Percentiles rank a stretch among this genome's conserved stretches.
Conservation (phyloP, 2,888 invertebrate species). For the Euproctis similis region DNA sequence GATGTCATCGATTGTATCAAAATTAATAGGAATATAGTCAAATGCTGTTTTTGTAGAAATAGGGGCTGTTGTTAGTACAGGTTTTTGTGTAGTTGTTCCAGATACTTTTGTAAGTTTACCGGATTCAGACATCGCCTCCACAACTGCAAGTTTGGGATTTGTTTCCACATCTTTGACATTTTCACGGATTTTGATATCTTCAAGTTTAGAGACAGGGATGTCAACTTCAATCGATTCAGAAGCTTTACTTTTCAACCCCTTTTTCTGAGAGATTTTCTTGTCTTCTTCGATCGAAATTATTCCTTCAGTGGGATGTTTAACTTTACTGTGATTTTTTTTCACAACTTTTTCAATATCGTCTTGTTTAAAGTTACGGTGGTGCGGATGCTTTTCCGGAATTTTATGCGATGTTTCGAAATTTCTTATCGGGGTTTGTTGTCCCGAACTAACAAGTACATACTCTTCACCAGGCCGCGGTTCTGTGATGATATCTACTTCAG, state of each 20-base stretch:
- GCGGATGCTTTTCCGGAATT: slow-evolving; percentile 72
- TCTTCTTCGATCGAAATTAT: slow-evolving; percentile 68
- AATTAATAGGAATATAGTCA: slow-evolving; percentile 67
- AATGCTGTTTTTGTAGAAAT: slow-evolving; percentile 48
- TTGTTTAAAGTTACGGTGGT: slow-evolving; percentile 41
- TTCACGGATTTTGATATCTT: slow-evolving; percentile 68
- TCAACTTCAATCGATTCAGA: slow-evolving; percentile 66
- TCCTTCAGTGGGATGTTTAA: slow-evolving; percentile 56
- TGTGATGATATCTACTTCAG: slow-evolving; percentile 77
- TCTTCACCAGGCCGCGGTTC: slow-evolving; percentile 80
- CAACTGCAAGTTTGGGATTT: slow-evolving; percentile 62
- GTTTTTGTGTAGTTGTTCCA: slow-evolving; percentile 72
- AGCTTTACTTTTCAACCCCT: slow-evolving; percentile 52
- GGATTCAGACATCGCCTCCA: slow-evolving; percentile 67
- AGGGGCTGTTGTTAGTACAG: slow-evolving; percentile 72
- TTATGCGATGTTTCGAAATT: slow-evolving; percentile 84
- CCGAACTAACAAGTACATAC: slow-evolving; percentile 78
- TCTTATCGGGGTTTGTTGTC: slow-evolving; percentile 62
- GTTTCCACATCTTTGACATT: slow-evolving; percentile 63
- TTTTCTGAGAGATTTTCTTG: slow-evolving; percentile 50
- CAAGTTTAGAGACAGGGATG: slow-evolving; percentile 62
- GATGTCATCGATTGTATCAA: slow-evolving; percentile 68
- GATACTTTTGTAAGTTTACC: slow-evolving; percentile 55
- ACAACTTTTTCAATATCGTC: slow-evolving; percentile 65
- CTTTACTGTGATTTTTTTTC: slow-evolving; percentile 53